Base-by-base conservation (phyloP, 2,113 vertebrate species). In the Sebastes fasciatus region DNA sequence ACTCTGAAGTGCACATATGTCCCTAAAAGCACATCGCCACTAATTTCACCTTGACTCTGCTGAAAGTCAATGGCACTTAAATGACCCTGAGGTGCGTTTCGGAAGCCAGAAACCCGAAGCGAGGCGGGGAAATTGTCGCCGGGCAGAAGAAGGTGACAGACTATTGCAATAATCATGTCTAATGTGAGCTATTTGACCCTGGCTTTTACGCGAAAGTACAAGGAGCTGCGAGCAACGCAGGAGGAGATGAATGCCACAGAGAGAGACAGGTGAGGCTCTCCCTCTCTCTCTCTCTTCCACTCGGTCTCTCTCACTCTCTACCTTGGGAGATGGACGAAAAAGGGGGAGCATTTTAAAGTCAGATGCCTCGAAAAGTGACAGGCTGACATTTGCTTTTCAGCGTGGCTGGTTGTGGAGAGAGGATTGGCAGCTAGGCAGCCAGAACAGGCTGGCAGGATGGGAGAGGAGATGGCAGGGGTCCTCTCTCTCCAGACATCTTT, bases 371-470 rank as follows among this genome's bases (percentile, higher is more conserved):
- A 80, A 90, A 93, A 90, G 93, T 93, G 94, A 93, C 94, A 89
- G 92, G 80, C 88, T 94, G 93, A 94, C 94, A 94, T 94, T 94
- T 93, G 90, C 89, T 91, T 92, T 93, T 93, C 91, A 87, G 88
- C 58, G 85, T 71, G 88, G 79, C 93, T 93, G 91, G 78, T 87
- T 89, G 88, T 87, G 90, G 87, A 82, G 88, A 85, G 84, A 79
- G 77, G 89, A 91, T 90, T 94, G 93, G 90, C 92, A 93, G 89
- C 86, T 80, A 86, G 90, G 89, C 88, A 90, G 89, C 81, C 89
- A 82, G 85, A 89, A 81, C 92, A 84, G 88, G 77, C 91, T 94
- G 93, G 92, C 90, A 93, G 93, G 83, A 90, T 75, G 87, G 82
- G 69, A 92, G 83, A 89, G 85, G 90, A 88, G 93, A 89, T 91